These are phyloP conservation scores for Hippolais icterina DNA, from an alignment of 2,113 vertebrate species.

Conservation along the genomic window DNA sequence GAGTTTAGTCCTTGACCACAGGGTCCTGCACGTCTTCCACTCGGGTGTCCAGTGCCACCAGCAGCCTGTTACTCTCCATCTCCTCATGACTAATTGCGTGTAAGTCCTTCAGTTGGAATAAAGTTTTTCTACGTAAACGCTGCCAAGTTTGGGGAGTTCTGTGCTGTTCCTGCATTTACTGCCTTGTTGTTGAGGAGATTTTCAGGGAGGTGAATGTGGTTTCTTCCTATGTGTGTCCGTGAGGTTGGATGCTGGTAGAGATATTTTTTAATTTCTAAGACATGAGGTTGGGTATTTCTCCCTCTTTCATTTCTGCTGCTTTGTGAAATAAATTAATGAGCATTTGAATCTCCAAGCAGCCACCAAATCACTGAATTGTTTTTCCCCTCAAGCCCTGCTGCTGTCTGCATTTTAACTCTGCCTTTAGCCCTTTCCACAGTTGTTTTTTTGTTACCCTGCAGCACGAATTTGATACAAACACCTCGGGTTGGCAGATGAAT, in stretches of 20 bases:
- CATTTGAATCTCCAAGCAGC: rapidly evolving
- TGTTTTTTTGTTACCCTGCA: background rate
- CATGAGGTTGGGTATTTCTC: rapidly evolving
- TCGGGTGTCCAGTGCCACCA: constrained; percentile 68
- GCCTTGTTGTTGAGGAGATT: rapidly evolving
- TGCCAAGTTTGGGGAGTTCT: background rate
- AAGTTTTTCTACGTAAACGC: constrained; percentile 77
- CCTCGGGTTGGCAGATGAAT: background rate
- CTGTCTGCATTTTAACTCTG: background rate
- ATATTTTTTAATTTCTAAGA: rapidly evolving
- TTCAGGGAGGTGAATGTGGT: background rate
- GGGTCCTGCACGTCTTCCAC: constrained; percentile 60
- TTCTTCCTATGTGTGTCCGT: rapidly evolving
- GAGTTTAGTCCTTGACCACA: constrained; percentile 63
- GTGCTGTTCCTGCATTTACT: background rate
- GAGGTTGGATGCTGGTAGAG: background rate
- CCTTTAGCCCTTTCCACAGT: background rate
- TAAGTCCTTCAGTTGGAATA: constrained; percentile 79
- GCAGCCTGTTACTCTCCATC: constrained; percentile 70
- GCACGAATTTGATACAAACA: too few species aligned
- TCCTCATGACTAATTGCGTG: constrained; percentile 67
- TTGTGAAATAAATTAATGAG: background rate
- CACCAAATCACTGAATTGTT: background rate
- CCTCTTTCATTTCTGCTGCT: background rate
- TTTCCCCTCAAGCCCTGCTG: background rate